Evolutionary conservation across 2,797 vertebrate genomes (phyloP).

Genomic region (Salmo trutta): DNA sequence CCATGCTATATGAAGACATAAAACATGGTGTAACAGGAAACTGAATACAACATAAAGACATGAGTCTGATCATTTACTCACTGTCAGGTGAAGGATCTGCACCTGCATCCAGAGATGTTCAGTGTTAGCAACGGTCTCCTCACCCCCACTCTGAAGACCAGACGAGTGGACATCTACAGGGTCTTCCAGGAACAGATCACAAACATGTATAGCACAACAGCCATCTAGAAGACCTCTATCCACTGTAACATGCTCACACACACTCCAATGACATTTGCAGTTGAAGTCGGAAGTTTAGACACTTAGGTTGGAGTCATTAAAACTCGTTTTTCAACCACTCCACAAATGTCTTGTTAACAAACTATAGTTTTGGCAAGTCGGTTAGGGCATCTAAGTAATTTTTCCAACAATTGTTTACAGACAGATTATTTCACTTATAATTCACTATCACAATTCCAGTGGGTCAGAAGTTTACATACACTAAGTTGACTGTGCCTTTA

Average conservation of each 20-base stretch:
- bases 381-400: no score
- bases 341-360: no score
- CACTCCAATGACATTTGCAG: not conserved
- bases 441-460: no score
- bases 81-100: conserved; percentile 74
- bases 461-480: no score
- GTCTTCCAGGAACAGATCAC: conserved; percentile 76
- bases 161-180: conserved; percentile 70
- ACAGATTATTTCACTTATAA: no score
- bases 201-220: conserved; percentile 73
- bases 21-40: not conserved
- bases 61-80: not conserved
- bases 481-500: no score
- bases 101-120: conserved; percentile 77
- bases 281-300: no score
- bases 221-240: conserved; percentile 45
- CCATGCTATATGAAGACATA: not conserved
- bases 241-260: not conserved
- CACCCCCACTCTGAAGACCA: conserved; percentile 80
- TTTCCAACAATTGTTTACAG: no score
- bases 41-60: not conserved
- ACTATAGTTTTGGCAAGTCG: no score
- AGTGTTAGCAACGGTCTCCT: conserved; percentile 80
- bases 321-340: no score
- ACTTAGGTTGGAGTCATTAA: no score